Base-by-base conservation (phyloP, 2,113 vertebrate genomes). In the Oncorhynchus mykiss region DNA sequence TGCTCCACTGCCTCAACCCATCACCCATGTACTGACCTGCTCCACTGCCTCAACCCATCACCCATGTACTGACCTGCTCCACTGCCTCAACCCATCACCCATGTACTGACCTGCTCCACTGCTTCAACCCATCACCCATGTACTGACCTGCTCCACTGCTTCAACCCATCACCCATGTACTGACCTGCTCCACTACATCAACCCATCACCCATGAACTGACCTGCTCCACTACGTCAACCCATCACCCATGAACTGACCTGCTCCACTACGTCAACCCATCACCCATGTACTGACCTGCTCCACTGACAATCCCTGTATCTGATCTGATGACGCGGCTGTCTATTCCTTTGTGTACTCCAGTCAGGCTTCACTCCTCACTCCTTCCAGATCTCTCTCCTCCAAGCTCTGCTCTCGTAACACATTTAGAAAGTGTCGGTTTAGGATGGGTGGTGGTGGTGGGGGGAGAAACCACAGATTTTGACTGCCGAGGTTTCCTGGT, bases 321-420 rank as follows among this genome's bases (percentile, higher is more conserved):
- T 65, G 49, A 13, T 51, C 14, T 14, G 48, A 49, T 11, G 2
- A 16, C 11, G 49, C 14, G 67, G 31, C 45, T 27, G 25, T 49
- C 8, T 31, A 67, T 29, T 51, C 34, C 27, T 75, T 76, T 85
- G 72, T 80, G 81, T 72, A 82, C 74, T 45, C 72, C 25, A n/a
- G n/a, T n/a, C n/a, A n/a, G n/a, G n/a, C n/a, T n/a, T n/a, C n/a
- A 45, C 75, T 69, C 1, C 29, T 73, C 79, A 72, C 45, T 20
- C 54, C 75, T 60, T 87, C 79, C 83, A 71, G 48, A 79, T 80
- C 83, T 71, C 72, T 51, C 71, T 71, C 67, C 67, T 49, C 68
- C 39, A 16, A 13, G 22, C 65, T 31, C 39, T 45, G 31, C 57
- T 34, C 79, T 83, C 54, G 79, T 85, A 84, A 83, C 25, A 83